Base-by-base conservation (phyloP, 2,888 invertebrate genomes). In the Sialis lutaria region DNA sequence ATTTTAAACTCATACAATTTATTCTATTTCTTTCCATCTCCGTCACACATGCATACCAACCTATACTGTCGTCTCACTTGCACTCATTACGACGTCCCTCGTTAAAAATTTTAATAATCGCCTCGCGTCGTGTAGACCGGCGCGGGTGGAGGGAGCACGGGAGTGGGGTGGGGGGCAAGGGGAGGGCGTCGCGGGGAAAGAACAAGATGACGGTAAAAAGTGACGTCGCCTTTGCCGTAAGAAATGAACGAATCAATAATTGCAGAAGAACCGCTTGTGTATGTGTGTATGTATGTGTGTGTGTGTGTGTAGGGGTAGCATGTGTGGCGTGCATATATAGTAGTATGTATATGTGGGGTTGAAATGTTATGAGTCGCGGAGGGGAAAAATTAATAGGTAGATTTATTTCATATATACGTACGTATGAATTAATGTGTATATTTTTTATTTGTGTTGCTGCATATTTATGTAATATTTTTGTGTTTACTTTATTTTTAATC, bases 1-100 rank as follows among this genome's bases (percentile, higher is more conserved):
- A 22, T 22, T 22, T 22, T 22, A 22, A 22, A 22, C 22, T 22
- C 22, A 22, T 22, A 22, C 22, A 22, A 22, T 22, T 22, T 22
- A 22, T 22, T 22, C 22, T 22, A 22, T 22, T 22, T 22, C 22
- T 22, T 4, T 22, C 22, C 22, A 22, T 22, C 22, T 22, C 4
- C 22, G 22, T 22, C 22, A 22, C 22, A 22, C 22, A 2, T 22
- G 22, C 22, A 22, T 22, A 22, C 22, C 22, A 22, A 22, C 22
- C 43, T 5, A 8, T 31, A 37, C n/a, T 33, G 60, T 60, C 53
- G 52, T 56, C 60, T 61, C 59, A 60, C 61, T 60, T 60, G 59
- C 61, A 60, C 59, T 61, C 58, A 61, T 48, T 42, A 37, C 45
- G 45, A 44, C 22, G 22, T 22, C 22, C 22, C 22, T 22, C 22